A percentile compares a stretch with the other conserved stretches of the same genome.
Conservation (phyloP, 2,113 vertebrate species). For the Heteronetta atricapilla region DNA sequence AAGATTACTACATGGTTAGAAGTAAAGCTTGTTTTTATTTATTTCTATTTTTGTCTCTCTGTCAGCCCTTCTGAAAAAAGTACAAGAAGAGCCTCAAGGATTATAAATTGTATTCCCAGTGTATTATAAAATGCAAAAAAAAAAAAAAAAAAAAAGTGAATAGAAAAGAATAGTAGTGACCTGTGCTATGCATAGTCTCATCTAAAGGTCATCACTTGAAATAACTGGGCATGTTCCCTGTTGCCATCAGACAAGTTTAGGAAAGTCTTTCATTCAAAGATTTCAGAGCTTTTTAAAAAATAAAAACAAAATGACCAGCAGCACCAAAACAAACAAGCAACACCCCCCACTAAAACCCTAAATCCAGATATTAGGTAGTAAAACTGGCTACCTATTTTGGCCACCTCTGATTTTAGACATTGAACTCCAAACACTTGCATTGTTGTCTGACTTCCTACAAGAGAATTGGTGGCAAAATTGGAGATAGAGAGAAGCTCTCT, state of each 20-base stretch:
- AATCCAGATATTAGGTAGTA: not conserved
- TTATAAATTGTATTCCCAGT: not conserved
- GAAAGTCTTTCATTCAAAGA: not conserved
- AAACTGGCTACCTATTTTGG: not conserved
- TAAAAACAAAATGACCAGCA: not conserved
- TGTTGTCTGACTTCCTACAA: not conserved
- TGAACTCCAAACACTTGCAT: not conserved
- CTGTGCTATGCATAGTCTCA: not conserved
- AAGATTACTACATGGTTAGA: slow-evolving; percentile 5
- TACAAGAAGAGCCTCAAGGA: not conserved
- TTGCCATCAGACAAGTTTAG: not conserved
- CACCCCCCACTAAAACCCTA: not conserved
- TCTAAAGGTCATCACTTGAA: not conserved
- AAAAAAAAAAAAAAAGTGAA: not conserved
- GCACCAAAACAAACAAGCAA: not conserved
- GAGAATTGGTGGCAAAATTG: not conserved
- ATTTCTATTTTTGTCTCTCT: not conserved
- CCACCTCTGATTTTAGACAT: not conserved
- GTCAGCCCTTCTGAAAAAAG: not conserved
- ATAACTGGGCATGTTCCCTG: not conserved
- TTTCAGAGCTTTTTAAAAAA: not conserved
- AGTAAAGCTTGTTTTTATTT: not conserved
- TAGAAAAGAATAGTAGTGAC: not conserved
- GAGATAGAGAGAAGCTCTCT: not conserved
- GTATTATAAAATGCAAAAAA: not conserved